Conservation (phyloP, 2,888 invertebrate species). For the Eupithecia inturbata region DNA sequence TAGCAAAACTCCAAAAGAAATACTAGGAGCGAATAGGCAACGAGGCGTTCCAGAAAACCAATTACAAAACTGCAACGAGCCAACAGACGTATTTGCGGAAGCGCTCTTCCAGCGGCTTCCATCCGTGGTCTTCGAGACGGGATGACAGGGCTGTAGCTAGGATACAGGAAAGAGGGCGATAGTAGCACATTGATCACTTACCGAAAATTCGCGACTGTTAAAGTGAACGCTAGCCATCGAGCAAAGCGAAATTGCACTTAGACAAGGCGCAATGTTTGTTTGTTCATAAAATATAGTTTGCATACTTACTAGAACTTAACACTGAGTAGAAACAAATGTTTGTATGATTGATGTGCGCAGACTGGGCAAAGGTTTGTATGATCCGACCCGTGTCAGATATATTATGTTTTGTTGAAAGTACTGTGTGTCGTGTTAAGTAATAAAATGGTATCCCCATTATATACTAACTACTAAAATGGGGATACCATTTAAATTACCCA, state of each 20-base stretch:
- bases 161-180: background rate
- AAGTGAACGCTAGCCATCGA: background rate
- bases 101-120: slow-evolving; percentile 34
- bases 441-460: background rate
- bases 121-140: slow-evolving; percentile 31
- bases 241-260: background rate
- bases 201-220: background rate
- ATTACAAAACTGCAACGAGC: slow-evolving; percentile 41
- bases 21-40: slow-evolving; percentile 28
- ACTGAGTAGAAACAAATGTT: background rate
- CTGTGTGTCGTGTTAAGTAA: background rate
- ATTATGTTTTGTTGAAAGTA: background rate
- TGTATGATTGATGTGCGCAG: background rate
- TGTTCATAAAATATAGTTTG: background rate
- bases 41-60: slow-evolving; percentile 36
- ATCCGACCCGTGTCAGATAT: background rate
- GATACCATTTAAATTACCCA: background rate
- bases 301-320: background rate
- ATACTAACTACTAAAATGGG: too few species aligned
- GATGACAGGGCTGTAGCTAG: slow-evolving; percentile 19
- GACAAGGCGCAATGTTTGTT: background rate
- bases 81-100: slow-evolving; percentile 38
- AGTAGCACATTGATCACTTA: background rate
- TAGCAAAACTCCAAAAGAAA: slow-evolving; percentile 17
- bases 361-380: background rate